These are phyloP conservation scores for Scortum barcoo DNA, from an alignment of 2,113 vertebrate genomes.

Conservation along the genomic window DNA sequence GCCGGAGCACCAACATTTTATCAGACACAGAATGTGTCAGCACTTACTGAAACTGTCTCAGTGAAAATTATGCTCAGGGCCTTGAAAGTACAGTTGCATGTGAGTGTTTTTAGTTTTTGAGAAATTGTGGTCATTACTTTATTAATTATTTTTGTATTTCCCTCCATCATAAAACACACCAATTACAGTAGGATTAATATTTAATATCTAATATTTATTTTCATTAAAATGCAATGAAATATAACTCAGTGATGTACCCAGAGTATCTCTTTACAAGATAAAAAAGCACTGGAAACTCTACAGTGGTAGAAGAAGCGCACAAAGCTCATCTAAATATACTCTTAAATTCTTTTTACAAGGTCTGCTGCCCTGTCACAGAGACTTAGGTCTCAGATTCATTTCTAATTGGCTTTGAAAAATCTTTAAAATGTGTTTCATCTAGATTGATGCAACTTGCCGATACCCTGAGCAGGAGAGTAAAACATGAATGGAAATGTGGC, in stretches of 20 bases:
- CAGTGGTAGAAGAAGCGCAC: not conserved
- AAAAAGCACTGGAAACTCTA: not conserved
- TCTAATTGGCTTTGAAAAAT: conserved; percentile 8
- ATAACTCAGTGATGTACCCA: not conserved
- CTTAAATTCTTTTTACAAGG: not conserved
- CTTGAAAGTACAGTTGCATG: not conserved
- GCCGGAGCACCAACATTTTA: not conserved
- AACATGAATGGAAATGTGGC: not conserved
- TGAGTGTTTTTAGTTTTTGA: not conserved
- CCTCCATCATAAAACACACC: not conserved
- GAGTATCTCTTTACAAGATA: not conserved
- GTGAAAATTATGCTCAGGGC: not conserved
- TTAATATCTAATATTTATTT: not conserved
- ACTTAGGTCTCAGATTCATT: not conserved
- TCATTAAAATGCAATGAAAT: not conserved
- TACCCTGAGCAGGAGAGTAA: not conserved
- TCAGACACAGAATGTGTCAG: not conserved
- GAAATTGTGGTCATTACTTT: not conserved
- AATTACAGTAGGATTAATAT: not conserved
- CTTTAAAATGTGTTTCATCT: not conserved
- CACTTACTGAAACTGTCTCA: not conserved
- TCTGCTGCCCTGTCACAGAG: not conserved
- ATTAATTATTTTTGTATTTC: not conserved
- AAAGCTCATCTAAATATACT: not conserved
- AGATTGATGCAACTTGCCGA: conserved; percentile 6